phyloP scores from a whole-genome alignment of 2,113 vertebrate genomes.

The Psilopsiagon aymara region DNA sequence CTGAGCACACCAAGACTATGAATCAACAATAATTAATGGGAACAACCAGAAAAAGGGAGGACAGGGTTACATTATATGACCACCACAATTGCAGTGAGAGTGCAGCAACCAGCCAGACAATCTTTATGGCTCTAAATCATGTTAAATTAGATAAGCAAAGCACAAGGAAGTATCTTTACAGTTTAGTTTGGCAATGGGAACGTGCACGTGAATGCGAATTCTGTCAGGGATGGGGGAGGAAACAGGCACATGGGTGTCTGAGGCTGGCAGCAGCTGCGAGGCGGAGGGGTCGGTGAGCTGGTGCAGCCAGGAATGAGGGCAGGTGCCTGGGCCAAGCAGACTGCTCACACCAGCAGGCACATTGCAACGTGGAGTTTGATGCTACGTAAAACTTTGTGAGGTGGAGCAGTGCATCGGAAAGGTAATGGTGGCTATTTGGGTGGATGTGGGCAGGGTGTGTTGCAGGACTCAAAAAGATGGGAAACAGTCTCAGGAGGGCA shows the following conservation, averaged over 20 bases:
- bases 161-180: background rate
- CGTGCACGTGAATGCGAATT: fast-evolving
- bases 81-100: background rate
- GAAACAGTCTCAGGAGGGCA: background rate
- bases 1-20: background rate
- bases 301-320: background rate
- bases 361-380: fast-evolving
- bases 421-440: background rate
- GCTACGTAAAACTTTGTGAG: fast-evolving
- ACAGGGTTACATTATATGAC: background rate
- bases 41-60: background rate
- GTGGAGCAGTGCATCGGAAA: fast-evolving
- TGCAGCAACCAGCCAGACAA: background rate
- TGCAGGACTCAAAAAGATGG: background rate
- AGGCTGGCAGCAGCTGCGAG: background rate
- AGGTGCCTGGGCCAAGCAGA: background rate
- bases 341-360: fast-evolving
- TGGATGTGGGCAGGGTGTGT: background rate
- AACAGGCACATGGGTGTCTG: background rate
- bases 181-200: background rate
- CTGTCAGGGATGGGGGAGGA: background rate
- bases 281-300: background rate
- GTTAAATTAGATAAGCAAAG: background rate
- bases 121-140: background rate
- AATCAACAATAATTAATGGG: background rate